phyloP scores from a whole-genome alignment of 2,888 invertebrate genomes.

The Ptilodon capucinus region DNA sequence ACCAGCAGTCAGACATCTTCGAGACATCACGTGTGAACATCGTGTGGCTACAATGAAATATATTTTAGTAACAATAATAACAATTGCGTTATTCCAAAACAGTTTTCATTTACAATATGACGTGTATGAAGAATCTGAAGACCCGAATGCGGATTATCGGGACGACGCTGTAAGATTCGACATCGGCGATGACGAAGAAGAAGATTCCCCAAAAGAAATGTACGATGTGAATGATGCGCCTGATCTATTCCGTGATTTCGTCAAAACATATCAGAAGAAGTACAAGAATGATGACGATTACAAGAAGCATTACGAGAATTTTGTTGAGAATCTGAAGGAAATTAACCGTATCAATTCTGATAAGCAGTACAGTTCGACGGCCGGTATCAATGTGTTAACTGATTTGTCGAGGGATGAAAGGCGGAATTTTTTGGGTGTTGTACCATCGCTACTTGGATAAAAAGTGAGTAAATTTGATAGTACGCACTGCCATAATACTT shows the following conservation, averaged over 20 bases:
- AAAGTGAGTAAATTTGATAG: not conserved
- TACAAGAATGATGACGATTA: conserved; percentile 49
- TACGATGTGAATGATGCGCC: conserved; percentile 57
- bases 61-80: conserved; percentile 11
- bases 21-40: conserved; percentile 13
- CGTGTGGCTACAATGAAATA: conserved; percentile 38
- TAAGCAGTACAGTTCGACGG: conserved; percentile 28
- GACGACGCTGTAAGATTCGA: conserved; percentile 12
- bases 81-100: conserved; percentile 20
- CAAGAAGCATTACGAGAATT: conserved; percentile 46
- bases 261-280: conserved; percentile 45
- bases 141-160: conserved; percentile 12
- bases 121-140: conserved; percentile 14
- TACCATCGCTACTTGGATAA: not conserved
- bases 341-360: conserved; percentile 53
- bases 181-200: conserved; percentile 12
- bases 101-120: conserved; percentile 13
- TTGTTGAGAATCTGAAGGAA: conserved; percentile 49
- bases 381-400: conserved; percentile 58
- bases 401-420: conserved; percentile 45
- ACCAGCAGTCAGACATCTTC: conserved; percentile 27
- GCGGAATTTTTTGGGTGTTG: not conserved
- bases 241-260: conserved; percentile 48
- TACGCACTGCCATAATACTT: too few species aligned
- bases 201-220: conserved; percentile 31